phyloP scores from a whole-genome alignment of 2,888 invertebrate genomes.

The Mechanitis mazaeus region DNA sequence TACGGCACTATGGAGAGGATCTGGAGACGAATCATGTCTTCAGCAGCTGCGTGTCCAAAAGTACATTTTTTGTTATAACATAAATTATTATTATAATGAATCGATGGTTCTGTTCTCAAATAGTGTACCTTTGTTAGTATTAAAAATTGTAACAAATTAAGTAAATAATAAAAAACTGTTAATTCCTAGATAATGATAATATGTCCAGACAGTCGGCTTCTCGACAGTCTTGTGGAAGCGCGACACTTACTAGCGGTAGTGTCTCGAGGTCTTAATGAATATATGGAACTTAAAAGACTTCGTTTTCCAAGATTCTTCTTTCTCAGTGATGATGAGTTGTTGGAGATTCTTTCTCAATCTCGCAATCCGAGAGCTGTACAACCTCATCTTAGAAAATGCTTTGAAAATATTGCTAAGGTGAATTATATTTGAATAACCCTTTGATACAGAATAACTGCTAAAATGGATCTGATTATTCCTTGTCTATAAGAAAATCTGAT shows the following conservation, averaged over 20 bases:
- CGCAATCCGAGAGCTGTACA: slow-evolving; percentile 86
- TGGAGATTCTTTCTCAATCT: slow-evolving; percentile 88
- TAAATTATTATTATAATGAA: background rate
- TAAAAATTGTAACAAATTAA: too few species aligned
- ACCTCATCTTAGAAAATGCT: slow-evolving; percentile 89
- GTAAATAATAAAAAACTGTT: background rate
- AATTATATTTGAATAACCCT: background rate
- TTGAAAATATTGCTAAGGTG: slow-evolving; percentile 84
- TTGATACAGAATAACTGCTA: too few species aligned
- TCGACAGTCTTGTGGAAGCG: slow-evolving; percentile 83
- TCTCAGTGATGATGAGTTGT: slow-evolving; percentile 88
- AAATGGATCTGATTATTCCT: too few species aligned
- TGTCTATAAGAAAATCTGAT: too few species aligned
- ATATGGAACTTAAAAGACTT: slow-evolving; percentile 85
- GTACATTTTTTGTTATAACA: slow-evolving; percentile 47
- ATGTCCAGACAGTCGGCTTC: slow-evolving; percentile 79
- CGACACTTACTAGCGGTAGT: slow-evolving; percentile 83
- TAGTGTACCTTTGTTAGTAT: too few species aligned
- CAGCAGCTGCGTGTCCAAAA: slow-evolving; percentile 81
- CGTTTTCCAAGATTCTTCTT: slow-evolving; percentile 87
- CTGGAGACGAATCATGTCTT: slow-evolving; percentile 86
- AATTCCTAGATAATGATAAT: slow-evolving; percentile 76
- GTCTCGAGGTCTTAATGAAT: slow-evolving; percentile 84
- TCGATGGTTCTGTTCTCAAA: too few species aligned
- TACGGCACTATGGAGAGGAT: slow-evolving; percentile 86